A percentile compares a stretch with the other conserved stretches of the same genome.
phyloP scores from a whole-genome alignment of 2,797 vertebrate species.

The Hafferia zeledoni region DNA sequence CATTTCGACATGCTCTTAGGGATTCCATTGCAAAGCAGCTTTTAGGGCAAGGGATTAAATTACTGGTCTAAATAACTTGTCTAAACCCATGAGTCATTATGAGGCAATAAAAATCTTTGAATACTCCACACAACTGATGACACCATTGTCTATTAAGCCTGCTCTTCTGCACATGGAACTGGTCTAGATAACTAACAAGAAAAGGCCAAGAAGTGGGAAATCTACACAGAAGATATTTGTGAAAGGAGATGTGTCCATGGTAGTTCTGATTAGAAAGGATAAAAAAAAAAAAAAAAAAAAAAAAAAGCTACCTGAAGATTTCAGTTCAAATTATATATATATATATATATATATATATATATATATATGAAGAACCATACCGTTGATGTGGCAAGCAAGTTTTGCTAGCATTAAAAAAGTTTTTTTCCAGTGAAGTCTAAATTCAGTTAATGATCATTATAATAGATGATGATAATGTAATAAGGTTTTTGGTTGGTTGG shows the following conservation, averaged over 20 bases:
- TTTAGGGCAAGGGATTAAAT: background rate
- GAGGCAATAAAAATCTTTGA: background rate
- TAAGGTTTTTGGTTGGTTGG: background rate
- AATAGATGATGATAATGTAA: background rate
- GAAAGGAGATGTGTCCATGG: background rate
- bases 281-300: background rate
- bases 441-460: background rate
- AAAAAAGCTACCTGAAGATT: background rate
- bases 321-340: background rate
- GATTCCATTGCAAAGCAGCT: background rate
- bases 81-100: background rate
- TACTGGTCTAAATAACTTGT: background rate
- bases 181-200: background rate
- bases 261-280: background rate
- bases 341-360: no score
- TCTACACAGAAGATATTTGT: background rate
- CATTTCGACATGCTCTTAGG: background rate
- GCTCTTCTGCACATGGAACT: background rate
- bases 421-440: background rate
- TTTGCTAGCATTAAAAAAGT: background rate
- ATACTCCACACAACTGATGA: background rate
- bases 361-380: background rate
- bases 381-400: background rate
- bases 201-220: background rate
- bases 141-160: background rate